Evolutionary conservation across 2,113 vertebrate genomes (phyloP), one percentile per base, ranked within the genome.

Genomic region (Peromyscus polionotus): DNA sequence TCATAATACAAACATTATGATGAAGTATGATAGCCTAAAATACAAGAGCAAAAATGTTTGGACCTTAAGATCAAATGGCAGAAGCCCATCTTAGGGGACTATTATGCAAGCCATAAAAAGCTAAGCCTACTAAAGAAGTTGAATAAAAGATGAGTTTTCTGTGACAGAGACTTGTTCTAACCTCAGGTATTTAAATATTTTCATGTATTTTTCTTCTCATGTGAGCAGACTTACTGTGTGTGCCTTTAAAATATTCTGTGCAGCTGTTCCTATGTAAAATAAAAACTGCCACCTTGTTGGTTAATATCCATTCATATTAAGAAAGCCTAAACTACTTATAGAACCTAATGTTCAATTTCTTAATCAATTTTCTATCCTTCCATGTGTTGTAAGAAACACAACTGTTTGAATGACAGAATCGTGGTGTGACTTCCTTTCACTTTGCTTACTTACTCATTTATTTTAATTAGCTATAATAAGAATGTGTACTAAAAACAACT

Each of bases 71-170:
- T 67, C 19, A 75, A 63, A 77, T 6, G 12, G 57, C 16, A 92
- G 36, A 86, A 73, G 39, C 65, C 70, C 1, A 90, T 45, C 24
- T 77, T 95, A 28, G 54, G 36, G 70, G 39, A 70, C 39, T 88
- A 72, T 72, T 88, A 86, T 0, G 0, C 54, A 95, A 79, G 61
- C 4, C 51, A 90, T 72, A 94, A 90, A 95, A 93, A 85, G 4
- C 33, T 61, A 92, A n/a, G 2, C n/a, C 88, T 51, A 63, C 10
- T 95, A 65, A 65, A 95, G 5, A 28, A 73, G 2, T 73, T 72
- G 14, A 93, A 87, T 54, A 45, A 93, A 92, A 92, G 16, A 85
- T 72, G 10, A 63, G 59, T 88, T 88, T 95, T 77, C 93, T 31
- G 67, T 68, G 45, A 88, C 59, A 2, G 70, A 17, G 24, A 31